These are phyloP conservation scores for Xenopus petersii DNA, from an alignment of 2,797 vertebrate genomes.

Conservation along the genomic window DNA sequence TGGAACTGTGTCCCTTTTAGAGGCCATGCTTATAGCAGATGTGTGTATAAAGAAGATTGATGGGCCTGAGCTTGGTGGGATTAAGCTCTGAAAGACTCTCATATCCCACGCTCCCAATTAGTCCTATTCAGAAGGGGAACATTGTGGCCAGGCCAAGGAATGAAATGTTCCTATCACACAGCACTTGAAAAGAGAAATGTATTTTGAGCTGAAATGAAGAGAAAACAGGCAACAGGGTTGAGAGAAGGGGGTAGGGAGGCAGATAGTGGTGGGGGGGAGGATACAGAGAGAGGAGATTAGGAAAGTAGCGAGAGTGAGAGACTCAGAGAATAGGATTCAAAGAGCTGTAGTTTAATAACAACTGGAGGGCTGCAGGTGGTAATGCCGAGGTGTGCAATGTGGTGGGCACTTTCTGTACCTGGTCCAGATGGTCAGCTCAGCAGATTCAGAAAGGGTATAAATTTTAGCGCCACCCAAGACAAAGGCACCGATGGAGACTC, in stretches of 20 bases:
- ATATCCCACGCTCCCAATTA: slow-evolving; percentile 29
- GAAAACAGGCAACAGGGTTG: neutral
- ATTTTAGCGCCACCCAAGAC: slow-evolving; percentile 72
- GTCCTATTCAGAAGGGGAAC: neutral
- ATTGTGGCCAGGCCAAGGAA: slow-evolving; percentile 11
- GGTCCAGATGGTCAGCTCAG: slow-evolving; percentile 82
- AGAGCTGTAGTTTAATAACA: neutral
- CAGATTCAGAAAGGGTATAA: slow-evolving; percentile 80
- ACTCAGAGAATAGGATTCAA: neutral
- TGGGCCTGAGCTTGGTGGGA: slow-evolving; percentile 19
- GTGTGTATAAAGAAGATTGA: slow-evolving; percentile 24
- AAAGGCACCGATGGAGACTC: slow-evolving; percentile 81
- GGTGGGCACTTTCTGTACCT: slow-evolving; percentile 62
- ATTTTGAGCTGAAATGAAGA: neutral
- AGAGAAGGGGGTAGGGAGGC: neutral
- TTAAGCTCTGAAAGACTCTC: slow-evolving; percentile 26
- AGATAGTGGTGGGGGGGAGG: neutral
- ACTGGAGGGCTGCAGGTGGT: no score
- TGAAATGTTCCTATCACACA: neutral
- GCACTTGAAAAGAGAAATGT: slow-evolving; percentile 14
- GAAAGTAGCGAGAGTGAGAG: neutral
- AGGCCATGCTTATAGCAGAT: neutral
- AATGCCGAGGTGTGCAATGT: no score
- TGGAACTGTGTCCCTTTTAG: neutral
- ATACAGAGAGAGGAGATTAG: neutral